phyloP scores from a whole-genome alignment of 2,797 vertebrate genomes.

The Heterohyrax brucei region DNA sequence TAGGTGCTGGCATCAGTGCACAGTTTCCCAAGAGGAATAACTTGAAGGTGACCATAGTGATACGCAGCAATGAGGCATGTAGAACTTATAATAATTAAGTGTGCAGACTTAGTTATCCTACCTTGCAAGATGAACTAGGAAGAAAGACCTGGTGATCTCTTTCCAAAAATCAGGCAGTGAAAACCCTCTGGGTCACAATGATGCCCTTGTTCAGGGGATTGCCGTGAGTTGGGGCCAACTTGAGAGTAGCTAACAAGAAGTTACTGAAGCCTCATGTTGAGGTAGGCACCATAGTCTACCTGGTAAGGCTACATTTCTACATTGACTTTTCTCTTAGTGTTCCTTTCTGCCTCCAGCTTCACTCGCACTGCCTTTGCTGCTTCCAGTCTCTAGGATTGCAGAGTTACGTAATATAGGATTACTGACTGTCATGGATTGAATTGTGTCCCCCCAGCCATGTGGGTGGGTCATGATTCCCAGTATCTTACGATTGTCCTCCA shows the following conservation, averaged over 20 bases:
- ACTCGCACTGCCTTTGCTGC: background rate
- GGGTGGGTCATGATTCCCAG: too few species aligned
- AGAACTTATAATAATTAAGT: too few species aligned
- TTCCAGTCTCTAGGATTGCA: background rate
- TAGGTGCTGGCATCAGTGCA: too few species aligned
- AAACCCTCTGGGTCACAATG: background rate
- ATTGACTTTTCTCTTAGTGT: background rate
- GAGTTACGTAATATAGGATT: background rate
- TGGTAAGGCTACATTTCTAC: background rate
- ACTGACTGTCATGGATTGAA: background rate
- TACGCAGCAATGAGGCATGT: too few species aligned
- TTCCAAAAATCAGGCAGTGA: background rate
- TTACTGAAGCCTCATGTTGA: too few species aligned
- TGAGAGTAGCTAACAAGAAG: too few species aligned
- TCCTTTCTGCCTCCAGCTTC: background rate
- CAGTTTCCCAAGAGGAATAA: too few species aligned
- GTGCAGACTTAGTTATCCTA: too few species aligned
- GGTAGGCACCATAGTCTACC: background rate
- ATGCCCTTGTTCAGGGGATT: background rate
- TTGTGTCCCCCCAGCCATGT: too few species aligned
- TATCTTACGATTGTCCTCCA: too few species aligned
- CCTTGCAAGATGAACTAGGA: background rate
- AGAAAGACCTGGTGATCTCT: background rate
- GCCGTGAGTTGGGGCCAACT: too few species aligned
- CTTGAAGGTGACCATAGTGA: too few species aligned